Base-by-base conservation (phyloP, 1,140 invertebrate genomes). In the Camponotus vicinus region DNA sequence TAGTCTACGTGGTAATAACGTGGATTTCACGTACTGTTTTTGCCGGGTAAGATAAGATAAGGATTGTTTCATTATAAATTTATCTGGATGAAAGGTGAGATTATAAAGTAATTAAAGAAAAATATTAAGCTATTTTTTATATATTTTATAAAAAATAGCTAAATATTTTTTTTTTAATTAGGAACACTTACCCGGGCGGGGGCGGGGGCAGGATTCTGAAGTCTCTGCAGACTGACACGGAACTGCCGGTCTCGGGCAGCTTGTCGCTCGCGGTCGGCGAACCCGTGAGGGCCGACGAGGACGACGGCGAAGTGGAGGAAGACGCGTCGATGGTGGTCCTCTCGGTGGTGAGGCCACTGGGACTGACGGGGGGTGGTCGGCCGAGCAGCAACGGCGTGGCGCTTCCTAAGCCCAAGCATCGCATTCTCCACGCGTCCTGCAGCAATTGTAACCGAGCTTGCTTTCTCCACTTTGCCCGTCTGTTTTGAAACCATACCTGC, bases 351-450 rank as follows among this genome's bases (percentile, higher is more conserved):
- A 87, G 15, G 90, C 63, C 90, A 40, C 93, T 90, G 13, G 9
- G 92, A 86, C 77, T n/a, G 92, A 91, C 18, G 91, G 87, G 32
- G 21, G 93, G 93, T 64, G 95, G 93, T n/a, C 93, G 94, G 63
- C 94, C 89, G 21, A 95, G 87, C 52, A 96, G 92, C 80, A 96
- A 92, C 37, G 95, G 95, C 63, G 95, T 95, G 5, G 95, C 94
- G 73, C 91, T 94, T 32, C 95, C 97, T 61, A 98, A 95, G 40
- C 97, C 97, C 27, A 98, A 95, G 91, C 98, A 98, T 71, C 98
- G 96, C 97, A 98, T 98, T 91, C 98, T 95, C 98, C 98, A 98
- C 5, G 98, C 98, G 92, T 98, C 98, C 93, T 98, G 98, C 15
- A 98, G 95, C 49, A 98, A 95, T 91, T 98, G 98, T 45, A 98